phyloP scores from a whole-genome alignment of 2,888 invertebrate species.

The Malacosoma neustria region DNA sequence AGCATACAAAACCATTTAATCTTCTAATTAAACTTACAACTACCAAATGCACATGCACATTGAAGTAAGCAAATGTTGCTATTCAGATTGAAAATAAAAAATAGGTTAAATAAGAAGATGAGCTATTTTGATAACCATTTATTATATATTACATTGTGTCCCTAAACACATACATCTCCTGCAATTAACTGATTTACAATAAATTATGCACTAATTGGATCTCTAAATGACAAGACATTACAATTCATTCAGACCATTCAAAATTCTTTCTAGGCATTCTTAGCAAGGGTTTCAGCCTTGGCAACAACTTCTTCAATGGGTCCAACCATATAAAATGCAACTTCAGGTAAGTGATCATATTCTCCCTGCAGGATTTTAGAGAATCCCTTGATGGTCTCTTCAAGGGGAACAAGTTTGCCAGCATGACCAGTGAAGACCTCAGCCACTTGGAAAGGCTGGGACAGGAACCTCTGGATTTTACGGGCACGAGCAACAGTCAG shows the following conservation, averaged over 20 bases:
- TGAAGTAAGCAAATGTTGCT: too few species aligned
- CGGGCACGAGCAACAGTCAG: slow-evolving; percentile 94
- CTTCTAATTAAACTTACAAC: too few species aligned
- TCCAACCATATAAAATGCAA: slow-evolving; percentile 98
- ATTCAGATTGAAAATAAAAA: too few species aligned
- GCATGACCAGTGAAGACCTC: slow-evolving; percentile 96
- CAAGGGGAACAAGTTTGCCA: slow-evolving; percentile 91
- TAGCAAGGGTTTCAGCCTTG: slow-evolving; percentile 87
- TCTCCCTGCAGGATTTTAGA: slow-evolving; percentile 88
- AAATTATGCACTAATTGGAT: neutral
- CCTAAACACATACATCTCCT: too few species aligned
- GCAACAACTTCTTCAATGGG: slow-evolving; percentile 90
- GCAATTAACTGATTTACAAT: slow-evolving; percentile 66
- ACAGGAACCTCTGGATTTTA: slow-evolving; percentile 95
- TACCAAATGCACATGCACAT: too few species aligned
- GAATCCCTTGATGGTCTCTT: slow-evolving; percentile 93
- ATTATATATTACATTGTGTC: too few species aligned
- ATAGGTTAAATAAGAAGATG: too few species aligned
- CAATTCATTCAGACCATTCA: slow-evolving; percentile 23
- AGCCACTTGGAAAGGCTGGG: slow-evolving; percentile 94
- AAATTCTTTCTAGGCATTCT: slow-evolving; percentile 67
- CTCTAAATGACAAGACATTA: neutral
- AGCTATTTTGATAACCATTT: too few species aligned
- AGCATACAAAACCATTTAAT: too few species aligned
- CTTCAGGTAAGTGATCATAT: slow-evolving; percentile 92